Evolutionary conservation across 1,140 invertebrate species (phyloP).

Genomic region (Drosophila subobscura): DNA sequence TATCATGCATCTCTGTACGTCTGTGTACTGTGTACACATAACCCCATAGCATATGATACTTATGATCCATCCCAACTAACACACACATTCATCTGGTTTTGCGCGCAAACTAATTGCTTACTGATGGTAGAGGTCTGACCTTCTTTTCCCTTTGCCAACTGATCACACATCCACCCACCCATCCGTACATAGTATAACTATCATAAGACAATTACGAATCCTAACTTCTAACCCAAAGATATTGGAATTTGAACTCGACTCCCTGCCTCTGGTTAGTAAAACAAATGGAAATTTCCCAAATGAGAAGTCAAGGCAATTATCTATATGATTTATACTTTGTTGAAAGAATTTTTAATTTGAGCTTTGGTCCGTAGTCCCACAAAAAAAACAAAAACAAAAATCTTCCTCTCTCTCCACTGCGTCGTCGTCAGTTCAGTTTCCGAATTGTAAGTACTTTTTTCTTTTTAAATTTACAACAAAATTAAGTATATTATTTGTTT

Average conservation of each 20-base stretch:
- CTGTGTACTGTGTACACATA: slow-evolving; percentile 1
- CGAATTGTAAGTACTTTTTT: slow-evolving; percentile 83
- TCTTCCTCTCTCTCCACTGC: slow-evolving; percentile 37
- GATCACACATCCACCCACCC: slow-evolving; percentile 30
- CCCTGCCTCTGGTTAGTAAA: slow-evolving; percentile 47
- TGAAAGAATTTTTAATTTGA: slow-evolving; percentile 1
- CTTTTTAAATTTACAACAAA: slow-evolving; percentile 65
- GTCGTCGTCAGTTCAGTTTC: slow-evolving; percentile 78
- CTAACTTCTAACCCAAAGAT: slow-evolving; percentile 45
- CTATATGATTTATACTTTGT: slow-evolving; percentile 31
- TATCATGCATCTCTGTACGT: slow-evolving; percentile 29
- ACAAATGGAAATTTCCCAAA: slow-evolving; percentile 37
- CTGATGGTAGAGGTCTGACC: slow-evolving; percentile 26
- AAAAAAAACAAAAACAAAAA: slow-evolving; percentile 15
- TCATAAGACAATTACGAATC: slow-evolving; percentile 30
- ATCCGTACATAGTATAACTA: slow-evolving; percentile 13
- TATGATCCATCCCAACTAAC: slow-evolving; percentile 19
- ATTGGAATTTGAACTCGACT: slow-evolving; percentile 47
- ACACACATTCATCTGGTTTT: slow-evolving; percentile 14
- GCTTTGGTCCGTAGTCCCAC: neutral
- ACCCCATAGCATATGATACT: too few relatives aligned
- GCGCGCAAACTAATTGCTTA: slow-evolving; percentile 24
- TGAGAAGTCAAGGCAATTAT: slow-evolving; percentile 29
- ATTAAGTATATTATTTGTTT: slow-evolving; percentile 44
- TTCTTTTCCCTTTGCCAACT: slow-evolving; percentile 7